phyloP scores from a whole-genome alignment of 2,888 invertebrate genomes.

The Aphodius sticticus region DNA sequence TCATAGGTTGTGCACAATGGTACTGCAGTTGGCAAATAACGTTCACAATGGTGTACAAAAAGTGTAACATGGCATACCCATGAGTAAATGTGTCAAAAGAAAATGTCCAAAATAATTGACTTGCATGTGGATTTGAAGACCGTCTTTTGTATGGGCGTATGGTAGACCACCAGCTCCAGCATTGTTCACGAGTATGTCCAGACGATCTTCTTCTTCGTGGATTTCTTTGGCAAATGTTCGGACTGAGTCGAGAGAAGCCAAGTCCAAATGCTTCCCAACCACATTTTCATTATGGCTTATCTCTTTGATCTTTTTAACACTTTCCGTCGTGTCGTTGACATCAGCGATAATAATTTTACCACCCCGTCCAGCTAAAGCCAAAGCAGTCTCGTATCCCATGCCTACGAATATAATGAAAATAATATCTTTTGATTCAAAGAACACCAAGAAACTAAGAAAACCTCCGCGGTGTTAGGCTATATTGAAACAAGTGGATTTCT shows the following conservation, averaged over 20 bases:
- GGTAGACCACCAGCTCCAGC: conserved; percentile 65
- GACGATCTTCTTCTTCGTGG: conserved; percentile 61
- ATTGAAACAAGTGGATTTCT: no score
- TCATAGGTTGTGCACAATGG: no score
- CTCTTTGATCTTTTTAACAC: conserved; percentile 50
- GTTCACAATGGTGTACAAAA: neutral
- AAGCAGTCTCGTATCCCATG: conserved; percentile 59
- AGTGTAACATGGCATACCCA: conserved; percentile 55
- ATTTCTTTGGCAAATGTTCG: conserved; percentile 69
- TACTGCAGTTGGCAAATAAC: neutral
- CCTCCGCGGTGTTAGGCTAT: no score
- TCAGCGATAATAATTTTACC: conserved; percentile 66
- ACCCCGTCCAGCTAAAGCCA: conserved; percentile 61
- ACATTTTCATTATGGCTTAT: conserved; percentile 54
- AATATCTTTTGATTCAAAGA: no score
- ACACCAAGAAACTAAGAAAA: no score
- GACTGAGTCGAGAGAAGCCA: conserved; percentile 64
- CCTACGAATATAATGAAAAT: no score
- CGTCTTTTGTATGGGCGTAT: conserved; percentile 65
- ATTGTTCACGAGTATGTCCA: conserved; percentile 72
- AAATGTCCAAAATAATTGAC: conserved; percentile 78
- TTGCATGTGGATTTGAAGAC: conserved; percentile 69
- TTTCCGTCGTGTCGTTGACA: conserved; percentile 51
- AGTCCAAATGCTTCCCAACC: conserved; percentile 61
- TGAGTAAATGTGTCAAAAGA: conserved; percentile 70